Conservation (phyloP, 2,797 vertebrate genomes). For the Acrocephalus scirpaceus region DNA sequence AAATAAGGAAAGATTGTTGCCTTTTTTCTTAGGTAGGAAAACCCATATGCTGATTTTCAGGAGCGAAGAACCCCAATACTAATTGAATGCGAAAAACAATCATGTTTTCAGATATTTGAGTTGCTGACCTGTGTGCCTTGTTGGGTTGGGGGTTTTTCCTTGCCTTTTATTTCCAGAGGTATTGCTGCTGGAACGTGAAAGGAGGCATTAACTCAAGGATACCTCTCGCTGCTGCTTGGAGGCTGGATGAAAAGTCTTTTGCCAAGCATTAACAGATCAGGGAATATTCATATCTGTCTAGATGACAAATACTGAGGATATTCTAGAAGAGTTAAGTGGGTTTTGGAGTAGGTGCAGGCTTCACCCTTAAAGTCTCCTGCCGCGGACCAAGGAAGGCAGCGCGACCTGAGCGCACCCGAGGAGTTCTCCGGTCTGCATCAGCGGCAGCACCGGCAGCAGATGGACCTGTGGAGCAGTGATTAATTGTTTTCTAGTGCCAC, state of each 20-base stretch:
- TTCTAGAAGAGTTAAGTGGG: accelerated
- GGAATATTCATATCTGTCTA: background rate
- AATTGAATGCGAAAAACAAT: background rate
- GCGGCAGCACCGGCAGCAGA: background rate
- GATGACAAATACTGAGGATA: background rate
- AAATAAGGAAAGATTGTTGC: background rate
- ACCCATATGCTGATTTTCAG: background rate
- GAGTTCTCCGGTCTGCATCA: accelerated
- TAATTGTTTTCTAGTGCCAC: constrained; percentile 43
- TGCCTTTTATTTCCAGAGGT: background rate
- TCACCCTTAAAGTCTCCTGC: accelerated
- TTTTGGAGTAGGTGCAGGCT: background rate
- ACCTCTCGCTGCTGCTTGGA: background rate
- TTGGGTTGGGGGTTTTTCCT: background rate
- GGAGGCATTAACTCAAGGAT: background rate
- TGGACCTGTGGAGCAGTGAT: background rate
- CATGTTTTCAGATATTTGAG: background rate
- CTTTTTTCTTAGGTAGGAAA: background rate
- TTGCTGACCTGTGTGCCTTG: background rate
- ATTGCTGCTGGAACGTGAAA: background rate
- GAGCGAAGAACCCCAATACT: background rate
- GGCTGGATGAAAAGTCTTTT: background rate
- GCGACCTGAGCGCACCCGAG: accelerated
- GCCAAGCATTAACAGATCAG: background rate
- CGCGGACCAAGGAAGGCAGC: accelerated